Evolutionary conservation across 2,888 invertebrate genomes (phyloP).

Genomic region (Caenorhabditis sp.): DNA sequence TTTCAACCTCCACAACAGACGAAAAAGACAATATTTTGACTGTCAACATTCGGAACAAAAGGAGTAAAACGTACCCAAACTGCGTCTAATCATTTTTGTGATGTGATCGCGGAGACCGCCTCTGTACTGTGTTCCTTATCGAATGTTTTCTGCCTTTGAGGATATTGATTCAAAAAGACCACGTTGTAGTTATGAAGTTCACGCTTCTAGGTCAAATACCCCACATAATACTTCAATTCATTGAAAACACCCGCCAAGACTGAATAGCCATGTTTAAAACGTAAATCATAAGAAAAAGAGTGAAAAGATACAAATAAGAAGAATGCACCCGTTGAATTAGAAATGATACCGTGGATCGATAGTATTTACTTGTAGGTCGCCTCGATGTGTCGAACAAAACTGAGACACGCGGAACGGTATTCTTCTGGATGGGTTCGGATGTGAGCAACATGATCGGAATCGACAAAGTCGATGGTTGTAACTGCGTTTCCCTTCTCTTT

Average conservation of each 20-base stretch:
- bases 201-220: too few species aligned
- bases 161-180: constrained; percentile 30
- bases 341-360: not conserved
- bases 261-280: not conserved
- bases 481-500: constrained; percentile 62
- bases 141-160: constrained; percentile 8
- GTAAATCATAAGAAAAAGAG: not conserved
- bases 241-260: constrained; percentile 17
- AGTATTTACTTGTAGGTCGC: constrained; percentile 39
- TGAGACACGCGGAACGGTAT: constrained; percentile 63
- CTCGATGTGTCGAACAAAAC: constrained; percentile 62
- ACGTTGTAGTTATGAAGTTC: constrained; percentile 33
- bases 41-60: too few species aligned
- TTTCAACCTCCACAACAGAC: not conserved
- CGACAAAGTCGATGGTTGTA: constrained; percentile 60
- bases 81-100: constrained; percentile 29
- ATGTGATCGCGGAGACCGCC: constrained; percentile 1
- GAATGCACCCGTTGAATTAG: constrained; percentile 15
- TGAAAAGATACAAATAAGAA: not conserved
- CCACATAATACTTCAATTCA: constrained; percentile 11
- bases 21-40: not conserved
- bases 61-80: constrained; percentile 27
- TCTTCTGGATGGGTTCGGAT: constrained; percentile 58
- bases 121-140: constrained; percentile 19
- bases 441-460: constrained; percentile 70